A percentile compares a stretch with the other conserved stretches of the same genome.
These are phyloP conservation scores for Andrena flavipes DNA, from an alignment of 2,888 invertebrate species.

Conservation along the genomic window DNA sequence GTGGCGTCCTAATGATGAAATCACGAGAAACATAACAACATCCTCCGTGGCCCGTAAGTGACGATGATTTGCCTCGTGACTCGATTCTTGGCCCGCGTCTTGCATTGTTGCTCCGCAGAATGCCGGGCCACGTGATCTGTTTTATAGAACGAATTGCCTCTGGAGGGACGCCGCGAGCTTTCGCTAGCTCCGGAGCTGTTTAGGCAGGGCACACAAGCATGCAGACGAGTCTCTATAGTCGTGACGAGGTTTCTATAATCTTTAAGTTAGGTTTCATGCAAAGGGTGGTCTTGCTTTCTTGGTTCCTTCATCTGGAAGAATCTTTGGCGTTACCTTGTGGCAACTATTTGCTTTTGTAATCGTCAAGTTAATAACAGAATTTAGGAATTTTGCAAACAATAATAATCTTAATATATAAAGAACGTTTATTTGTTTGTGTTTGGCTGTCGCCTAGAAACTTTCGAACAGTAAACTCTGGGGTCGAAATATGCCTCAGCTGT, in stretches of 20 bases:
- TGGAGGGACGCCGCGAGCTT: slow-evolving; percentile 34
- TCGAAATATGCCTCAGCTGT: too few relatives aligned
- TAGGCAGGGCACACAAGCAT: background rate
- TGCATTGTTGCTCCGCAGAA: slow-evolving; percentile 7
- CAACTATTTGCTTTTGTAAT: too few relatives aligned
- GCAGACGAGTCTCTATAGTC: background rate
- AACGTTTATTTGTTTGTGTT: too few relatives aligned
- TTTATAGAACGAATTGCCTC: slow-evolving; percentile 52
- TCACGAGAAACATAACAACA: slow-evolving; percentile 77
- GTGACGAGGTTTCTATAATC: background rate
- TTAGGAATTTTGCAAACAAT: too few relatives aligned
- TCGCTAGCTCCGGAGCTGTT: background rate
- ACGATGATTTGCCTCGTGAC: slow-evolving; percentile 73
- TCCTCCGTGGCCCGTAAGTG: slow-evolving; percentile 69
- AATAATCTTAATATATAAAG: too few relatives aligned
- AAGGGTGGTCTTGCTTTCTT: too few relatives aligned
- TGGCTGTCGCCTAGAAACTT: too few relatives aligned
- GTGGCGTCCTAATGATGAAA: slow-evolving; percentile 76
- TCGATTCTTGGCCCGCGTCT: slow-evolving; percentile 34
- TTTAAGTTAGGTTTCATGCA: background rate
- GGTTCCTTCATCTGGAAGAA: too few relatives aligned
- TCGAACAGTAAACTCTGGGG: too few relatives aligned
- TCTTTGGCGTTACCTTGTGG: too few relatives aligned
- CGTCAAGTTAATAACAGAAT: too few relatives aligned
- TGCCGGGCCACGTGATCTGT: slow-evolving; percentile 52